Percentiles rank a stretch among this genome's conserved stretches.
phyloP scores from a whole-genome alignment of 2,797 vertebrate species.

The Apodemus agrarius region DNA sequence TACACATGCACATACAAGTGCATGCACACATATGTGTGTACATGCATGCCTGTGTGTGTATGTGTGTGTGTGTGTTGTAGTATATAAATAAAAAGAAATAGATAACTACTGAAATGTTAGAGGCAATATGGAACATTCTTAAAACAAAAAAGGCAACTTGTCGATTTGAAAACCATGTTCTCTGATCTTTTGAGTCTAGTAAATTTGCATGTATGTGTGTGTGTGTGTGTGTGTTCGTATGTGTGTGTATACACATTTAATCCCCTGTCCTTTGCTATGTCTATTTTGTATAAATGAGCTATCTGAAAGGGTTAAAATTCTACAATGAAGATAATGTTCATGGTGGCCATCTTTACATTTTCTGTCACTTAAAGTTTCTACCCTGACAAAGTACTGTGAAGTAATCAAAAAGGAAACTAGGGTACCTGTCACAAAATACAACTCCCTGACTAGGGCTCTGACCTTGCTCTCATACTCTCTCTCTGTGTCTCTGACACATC shows the following conservation, averaged over 20 bases:
- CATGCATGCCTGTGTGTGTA: not conserved
- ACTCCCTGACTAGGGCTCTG: not conserved
- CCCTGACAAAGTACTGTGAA: not conserved
- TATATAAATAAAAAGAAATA: constrained; percentile 17
- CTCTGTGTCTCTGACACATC: no score
- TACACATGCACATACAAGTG: not conserved
- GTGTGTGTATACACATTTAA: not conserved
- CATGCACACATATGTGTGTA: no score
- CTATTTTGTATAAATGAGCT: not conserved
- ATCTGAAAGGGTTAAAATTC: not conserved
- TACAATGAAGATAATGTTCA: not conserved
- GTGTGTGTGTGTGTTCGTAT: not conserved
- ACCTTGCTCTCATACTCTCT: not conserved
- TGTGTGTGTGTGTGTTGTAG: no score
- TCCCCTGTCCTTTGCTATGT: not conserved
- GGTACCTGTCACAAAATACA: not conserved
- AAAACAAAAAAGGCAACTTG: not conserved
- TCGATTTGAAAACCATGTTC: constrained; percentile 53
- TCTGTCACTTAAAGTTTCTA: not conserved
- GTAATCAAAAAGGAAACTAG: not conserved
- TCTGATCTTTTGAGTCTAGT: not conserved
- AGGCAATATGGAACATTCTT: not conserved
- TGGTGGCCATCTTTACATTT: not conserved
- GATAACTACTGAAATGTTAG: not conserved
- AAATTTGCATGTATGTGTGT: not conserved